These are phyloP conservation scores for Cercopithecus mitis DNA, from an alignment of 2,797 vertebrate species.

Conservation along the genomic window DNA sequence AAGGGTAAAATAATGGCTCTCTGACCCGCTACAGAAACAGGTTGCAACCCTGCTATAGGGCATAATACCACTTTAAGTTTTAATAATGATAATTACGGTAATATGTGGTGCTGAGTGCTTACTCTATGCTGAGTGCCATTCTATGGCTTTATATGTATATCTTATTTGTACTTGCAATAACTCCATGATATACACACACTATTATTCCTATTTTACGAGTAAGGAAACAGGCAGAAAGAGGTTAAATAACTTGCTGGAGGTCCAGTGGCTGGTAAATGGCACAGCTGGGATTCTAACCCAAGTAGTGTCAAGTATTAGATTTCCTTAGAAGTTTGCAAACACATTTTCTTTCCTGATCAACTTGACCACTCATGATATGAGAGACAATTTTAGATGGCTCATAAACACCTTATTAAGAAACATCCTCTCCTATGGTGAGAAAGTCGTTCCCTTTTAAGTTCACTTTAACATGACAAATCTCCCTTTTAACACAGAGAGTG, in stretches of 20 bases:
- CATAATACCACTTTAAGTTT: background rate
- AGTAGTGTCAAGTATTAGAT: background rate
- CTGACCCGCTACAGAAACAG: background rate
- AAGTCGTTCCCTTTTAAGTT: conserved; percentile 16
- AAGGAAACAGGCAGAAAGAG: background rate
- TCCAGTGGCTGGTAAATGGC: background rate
- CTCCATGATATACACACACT: background rate
- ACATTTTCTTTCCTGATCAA: background rate
- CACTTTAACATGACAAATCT: background rate
- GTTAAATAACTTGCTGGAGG: background rate
- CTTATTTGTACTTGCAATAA: background rate
- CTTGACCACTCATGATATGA: background rate
- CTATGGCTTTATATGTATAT: background rate
- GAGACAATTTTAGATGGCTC: background rate
- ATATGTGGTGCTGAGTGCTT: background rate
- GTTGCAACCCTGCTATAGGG: background rate
- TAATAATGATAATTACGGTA: background rate
- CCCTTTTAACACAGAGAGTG: background rate
- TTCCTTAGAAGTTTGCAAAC: background rate
- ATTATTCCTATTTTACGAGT: background rate
- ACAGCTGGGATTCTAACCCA: background rate
- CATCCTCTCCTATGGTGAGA: background rate
- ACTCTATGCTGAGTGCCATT: background rate
- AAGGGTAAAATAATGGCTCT: background rate
- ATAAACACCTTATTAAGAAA: background rate